A percentile compares a stretch with the other conserved stretches of the same genome.
These are phyloP conservation scores for Peribatodes rhomboidaria DNA, from an alignment of 2,888 invertebrate species.

Conservation along the genomic window DNA sequence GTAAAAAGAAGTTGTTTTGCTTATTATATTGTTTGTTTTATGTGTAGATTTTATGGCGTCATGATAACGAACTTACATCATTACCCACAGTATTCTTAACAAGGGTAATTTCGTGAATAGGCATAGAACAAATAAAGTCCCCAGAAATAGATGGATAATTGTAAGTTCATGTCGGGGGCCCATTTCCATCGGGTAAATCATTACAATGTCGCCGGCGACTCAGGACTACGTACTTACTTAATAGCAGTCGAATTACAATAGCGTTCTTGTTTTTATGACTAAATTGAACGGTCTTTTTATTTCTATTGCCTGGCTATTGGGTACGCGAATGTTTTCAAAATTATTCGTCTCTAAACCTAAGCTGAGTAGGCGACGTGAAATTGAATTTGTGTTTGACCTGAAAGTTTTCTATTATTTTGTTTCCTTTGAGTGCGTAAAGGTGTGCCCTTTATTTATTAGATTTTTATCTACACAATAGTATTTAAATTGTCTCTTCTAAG, in stretches of 20 bases:
- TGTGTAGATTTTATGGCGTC: slow-evolving; percentile 12
- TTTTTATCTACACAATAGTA: too few relatives aligned
- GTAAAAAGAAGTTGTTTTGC: too few relatives aligned
- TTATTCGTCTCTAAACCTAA: slow-evolving; percentile 1
- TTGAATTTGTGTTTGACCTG: not conserved
- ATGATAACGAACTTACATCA: slow-evolving; percentile 28
- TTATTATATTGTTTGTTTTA: slow-evolving; percentile 1
- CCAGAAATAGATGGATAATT: slow-evolving; percentile 70
- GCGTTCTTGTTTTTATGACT: slow-evolving; percentile 33
- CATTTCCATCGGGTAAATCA: slow-evolving; percentile 67
- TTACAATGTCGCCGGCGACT: slow-evolving; percentile 57
- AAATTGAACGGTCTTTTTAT: slow-evolving; percentile 34
- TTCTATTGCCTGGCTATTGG: slow-evolving; percentile 32
- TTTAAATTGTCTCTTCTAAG: too few relatives aligned
- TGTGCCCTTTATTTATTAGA: too few relatives aligned
- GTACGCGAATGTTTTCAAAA: slow-evolving; percentile 8
- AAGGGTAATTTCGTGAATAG: slow-evolving; percentile 38
- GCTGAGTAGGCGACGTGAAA: not conserved
- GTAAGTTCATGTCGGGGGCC: slow-evolving; percentile 65
- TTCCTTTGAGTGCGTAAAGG: too few relatives aligned
- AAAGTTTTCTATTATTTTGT: too few relatives aligned
- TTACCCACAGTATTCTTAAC: slow-evolving; percentile 40
- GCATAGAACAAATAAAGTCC: slow-evolving; percentile 60
- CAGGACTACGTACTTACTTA: slow-evolving; percentile 46
- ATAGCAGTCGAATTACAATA: slow-evolving; percentile 52